Base-by-base conservation (phyloP, 30 jellyfish, hydroid and myxozoan genomes). In the Cassiopea xamachana region DNA sequence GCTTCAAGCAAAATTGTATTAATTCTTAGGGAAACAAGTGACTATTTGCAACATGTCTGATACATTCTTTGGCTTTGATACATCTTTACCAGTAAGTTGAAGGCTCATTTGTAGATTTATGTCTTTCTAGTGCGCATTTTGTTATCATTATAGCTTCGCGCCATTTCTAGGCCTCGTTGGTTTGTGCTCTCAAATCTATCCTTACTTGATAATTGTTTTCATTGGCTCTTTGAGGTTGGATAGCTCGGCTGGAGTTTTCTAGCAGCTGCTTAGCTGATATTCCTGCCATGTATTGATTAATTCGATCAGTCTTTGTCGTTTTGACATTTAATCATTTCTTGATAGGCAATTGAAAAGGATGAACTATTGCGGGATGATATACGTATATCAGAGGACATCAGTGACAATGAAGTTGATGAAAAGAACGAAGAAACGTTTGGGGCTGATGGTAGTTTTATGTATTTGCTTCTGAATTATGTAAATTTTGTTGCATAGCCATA, bases 371-470 rank as follows among this genome's bases (percentile, higher is more conserved):
- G 17, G 9, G 92, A 71, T 3, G 19, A 12, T 19, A 1, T 71
- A 73, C 51, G 16, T n/a, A 72, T 12, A 14, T 13, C 61, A n/a
- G 46, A 70, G 47, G 48, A 50, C 13, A 72, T 12, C 4, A 44
- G 68, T 19, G 46, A 70, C 59, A 50, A 50, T 17, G 78, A 70
- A 47, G 79, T 69, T 17, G 83, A 84, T 72, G 50, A 55, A 27
- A 84, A 84, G 62, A 84, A 84, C 72, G 92, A 84, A 19, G 92
- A 84, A 72, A 84, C 92, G 55, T 84, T 84, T 72, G 83, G 85
- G 14, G 85, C 46, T 9, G 92, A 55, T 55, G 64, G 64, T 55
- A 55, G 12, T 55, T 27, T 27, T 27, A 27, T 27, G 39, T 27
- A 27, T 27, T 27, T 27, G 39, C 39, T 27, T 27, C 39, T 27